Evolutionary conservation across 1,140 invertebrate genomes (phyloP).

Genomic region (Drosophila funebris): DNA sequence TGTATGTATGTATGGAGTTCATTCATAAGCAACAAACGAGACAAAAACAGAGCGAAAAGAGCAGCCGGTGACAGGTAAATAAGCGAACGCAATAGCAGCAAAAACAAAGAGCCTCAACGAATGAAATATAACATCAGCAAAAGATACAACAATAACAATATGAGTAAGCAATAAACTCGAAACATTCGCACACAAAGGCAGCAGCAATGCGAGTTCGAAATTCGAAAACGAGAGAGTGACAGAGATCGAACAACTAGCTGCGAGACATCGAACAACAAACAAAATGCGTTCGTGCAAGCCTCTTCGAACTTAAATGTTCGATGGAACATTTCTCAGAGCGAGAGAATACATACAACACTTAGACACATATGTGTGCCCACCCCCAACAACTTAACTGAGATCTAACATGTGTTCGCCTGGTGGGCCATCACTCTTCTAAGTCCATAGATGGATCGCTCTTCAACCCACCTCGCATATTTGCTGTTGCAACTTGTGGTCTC

Average conservation of each 20-base stretch:
- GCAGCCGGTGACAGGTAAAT: conserved; percentile 70
- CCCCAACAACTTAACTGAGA: background rate
- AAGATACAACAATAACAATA: conserved; percentile 47
- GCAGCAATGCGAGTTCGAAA: conserved; percentile 49
- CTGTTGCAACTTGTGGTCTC: conserved; percentile 6
- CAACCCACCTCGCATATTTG: background rate
- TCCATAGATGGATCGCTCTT: background rate
- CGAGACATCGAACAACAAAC: conserved; percentile 6
- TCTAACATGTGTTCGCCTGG: background rate
- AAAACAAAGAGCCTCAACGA: conserved; percentile 36
- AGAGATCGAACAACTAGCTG: conserved; percentile 19
- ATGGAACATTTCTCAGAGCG: background rate
- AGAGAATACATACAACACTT: background rate
- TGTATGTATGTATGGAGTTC: conserved; percentile 32
- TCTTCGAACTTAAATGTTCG: conserved; percentile 2
- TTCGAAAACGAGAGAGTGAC: conserved; percentile 50
- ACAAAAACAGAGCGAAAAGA: conserved; percentile 43
- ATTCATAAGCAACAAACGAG: conserved; percentile 61
- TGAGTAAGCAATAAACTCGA: conserved; percentile 55
- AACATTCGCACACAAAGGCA: conserved; percentile 25
- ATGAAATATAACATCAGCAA: conserved; percentile 16
- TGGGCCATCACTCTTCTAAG: background rate
- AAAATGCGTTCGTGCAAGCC: no score
- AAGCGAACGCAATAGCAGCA: conserved; percentile 33
- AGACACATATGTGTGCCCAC: background rate